A percentile compares a stretch with the other conserved stretches of the same genome.
phyloP scores from a whole-genome alignment of 1,140 invertebrate species.

The Orius insidiosus region DNA sequence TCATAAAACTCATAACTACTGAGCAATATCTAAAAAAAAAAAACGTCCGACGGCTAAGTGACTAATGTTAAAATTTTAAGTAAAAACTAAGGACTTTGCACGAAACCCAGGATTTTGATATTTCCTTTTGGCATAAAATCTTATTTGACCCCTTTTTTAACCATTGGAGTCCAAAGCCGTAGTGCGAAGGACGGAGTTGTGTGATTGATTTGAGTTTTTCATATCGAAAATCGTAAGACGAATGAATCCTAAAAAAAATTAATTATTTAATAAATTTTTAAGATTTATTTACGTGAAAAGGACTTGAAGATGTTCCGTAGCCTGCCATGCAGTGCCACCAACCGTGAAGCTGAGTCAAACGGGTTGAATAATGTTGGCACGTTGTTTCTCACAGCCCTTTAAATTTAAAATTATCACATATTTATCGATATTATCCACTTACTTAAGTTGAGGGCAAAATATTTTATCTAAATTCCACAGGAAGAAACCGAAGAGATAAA shows the following conservation, averaged over 20 bases:
- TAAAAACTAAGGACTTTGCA: too few relatives aligned
- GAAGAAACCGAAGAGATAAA: constrained; percentile 22
- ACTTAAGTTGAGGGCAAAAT: constrained; percentile 20
- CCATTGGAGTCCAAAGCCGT: constrained; percentile 12
- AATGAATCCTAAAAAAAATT: constrained; percentile 18
- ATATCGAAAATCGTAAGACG: constrained; percentile 19
- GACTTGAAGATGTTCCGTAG: constrained; percentile 21
- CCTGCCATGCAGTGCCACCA: constrained; percentile 23
- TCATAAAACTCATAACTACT: too few relatives aligned
- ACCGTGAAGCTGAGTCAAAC: constrained; percentile 21
- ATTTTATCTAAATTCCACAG: constrained; percentile 22
- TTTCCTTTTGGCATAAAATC: too few relatives aligned
- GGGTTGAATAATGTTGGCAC: constrained; percentile 16
- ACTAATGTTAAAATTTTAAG: too few relatives aligned
- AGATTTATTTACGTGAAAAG: constrained; percentile 20
- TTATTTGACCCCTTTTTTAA: background rate
- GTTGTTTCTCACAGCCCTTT: constrained; percentile 17
- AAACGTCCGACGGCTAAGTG: too few relatives aligned
- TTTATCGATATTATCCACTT: constrained; percentile 14
- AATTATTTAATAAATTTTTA: background rate
- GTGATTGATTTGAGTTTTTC: constrained; percentile 10
- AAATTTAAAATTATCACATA: too few relatives aligned
- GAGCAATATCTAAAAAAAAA: too few relatives aligned
- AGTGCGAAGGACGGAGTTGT: constrained; percentile 6
- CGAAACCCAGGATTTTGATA: too few relatives aligned